A percentile compares a stretch with the other conserved stretches of the same genome.
These are phyloP conservation scores for Ascidia mentula DNA, from an alignment of 23 tunicate genomes.

Conservation along the genomic window DNA sequence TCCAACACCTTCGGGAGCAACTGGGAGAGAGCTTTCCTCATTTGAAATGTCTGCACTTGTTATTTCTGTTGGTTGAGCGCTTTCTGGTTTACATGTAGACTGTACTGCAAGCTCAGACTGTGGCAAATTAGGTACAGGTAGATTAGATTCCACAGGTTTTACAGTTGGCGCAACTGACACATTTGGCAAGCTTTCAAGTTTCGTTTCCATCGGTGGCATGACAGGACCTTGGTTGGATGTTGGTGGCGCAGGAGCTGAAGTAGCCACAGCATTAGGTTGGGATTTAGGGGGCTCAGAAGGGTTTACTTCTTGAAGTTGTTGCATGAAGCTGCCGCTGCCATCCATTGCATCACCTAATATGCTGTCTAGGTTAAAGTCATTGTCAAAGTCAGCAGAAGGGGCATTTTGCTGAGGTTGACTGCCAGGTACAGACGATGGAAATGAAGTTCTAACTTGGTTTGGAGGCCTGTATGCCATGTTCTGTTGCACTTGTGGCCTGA, in stretches of 20 bases:
- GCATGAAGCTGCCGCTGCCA: slow-evolving; percentile 73
- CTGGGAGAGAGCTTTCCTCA: neutral
- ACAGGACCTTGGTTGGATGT: neutral
- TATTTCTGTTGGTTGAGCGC: neutral
- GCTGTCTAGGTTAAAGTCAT: slow-evolving; percentile 81
- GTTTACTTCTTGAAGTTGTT: slow-evolving; percentile 66
- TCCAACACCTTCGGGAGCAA: neutral
- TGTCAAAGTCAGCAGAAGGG: slow-evolving; percentile 37
- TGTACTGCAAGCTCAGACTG: neutral
- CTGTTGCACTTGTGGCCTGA: neutral
- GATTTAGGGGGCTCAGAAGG: slow-evolving; percentile 19
- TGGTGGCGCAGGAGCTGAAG: neutral
- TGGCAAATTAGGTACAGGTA: neutral
- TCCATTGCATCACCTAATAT: slow-evolving; percentile 57
- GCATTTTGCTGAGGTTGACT: neutral
- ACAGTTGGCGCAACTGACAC: neutral
- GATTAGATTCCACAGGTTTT: neutral
- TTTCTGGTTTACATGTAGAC: neutral
- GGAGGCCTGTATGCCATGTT: neutral
- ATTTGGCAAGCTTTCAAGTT: neutral
- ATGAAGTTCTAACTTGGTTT: neutral
- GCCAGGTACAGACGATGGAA: neutral
- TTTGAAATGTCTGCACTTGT: neutral
- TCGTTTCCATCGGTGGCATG: neutral
- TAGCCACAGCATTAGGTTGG: neutral